Base-by-base conservation (phyloP, 1,140 invertebrate genomes). In the Araneus ventricosus region DNA sequence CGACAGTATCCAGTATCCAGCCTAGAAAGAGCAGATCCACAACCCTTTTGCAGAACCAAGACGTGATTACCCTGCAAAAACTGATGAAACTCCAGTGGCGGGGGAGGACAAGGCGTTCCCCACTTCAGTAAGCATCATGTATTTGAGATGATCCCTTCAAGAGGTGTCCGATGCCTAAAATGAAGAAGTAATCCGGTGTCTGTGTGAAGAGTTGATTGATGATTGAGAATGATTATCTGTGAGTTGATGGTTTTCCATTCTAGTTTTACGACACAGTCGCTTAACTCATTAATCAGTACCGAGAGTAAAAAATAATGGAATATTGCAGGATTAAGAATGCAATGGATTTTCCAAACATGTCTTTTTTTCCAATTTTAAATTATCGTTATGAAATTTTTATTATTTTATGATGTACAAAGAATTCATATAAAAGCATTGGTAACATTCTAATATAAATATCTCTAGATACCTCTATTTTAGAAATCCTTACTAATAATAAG, bases 31-130 rank as follows among this genome's bases (percentile, higher is more conserved):
- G 70, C 34, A 75, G 24, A 30, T 75, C 70, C 70, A 34, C 70
- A 75, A 75, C 70, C 70, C 30, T 34, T 75, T 75, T 75, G 70
- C 70, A 75, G 70, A 75, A 75, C 39, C 45, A 41, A 84, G 39
- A 84, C 82, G 14, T 84, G 17, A 30, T 41, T 27, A 84, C 75
- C 45, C 45, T 52, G 45, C 45, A 84, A 45, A 52, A 41, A 52
- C 45, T 27, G 82, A 57, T 84, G 82, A 52, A 41, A 84, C 45
- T 84, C 30, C 45, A 52, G 52, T 84, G 41, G 27, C 20, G 41
- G 52, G 30, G 4, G 27, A 24, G 10, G 45, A 8, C 52, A 57
- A 52, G n/a, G 27, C 82, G 2, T 57, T 57, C 41, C 39, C 39
- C 45, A 52, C 45, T 52, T 52, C 45, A 27, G 27, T 57, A 87